Conservation (phyloP, 1,140 invertebrate genomes). For the Globodera rostochiensis region DNA sequence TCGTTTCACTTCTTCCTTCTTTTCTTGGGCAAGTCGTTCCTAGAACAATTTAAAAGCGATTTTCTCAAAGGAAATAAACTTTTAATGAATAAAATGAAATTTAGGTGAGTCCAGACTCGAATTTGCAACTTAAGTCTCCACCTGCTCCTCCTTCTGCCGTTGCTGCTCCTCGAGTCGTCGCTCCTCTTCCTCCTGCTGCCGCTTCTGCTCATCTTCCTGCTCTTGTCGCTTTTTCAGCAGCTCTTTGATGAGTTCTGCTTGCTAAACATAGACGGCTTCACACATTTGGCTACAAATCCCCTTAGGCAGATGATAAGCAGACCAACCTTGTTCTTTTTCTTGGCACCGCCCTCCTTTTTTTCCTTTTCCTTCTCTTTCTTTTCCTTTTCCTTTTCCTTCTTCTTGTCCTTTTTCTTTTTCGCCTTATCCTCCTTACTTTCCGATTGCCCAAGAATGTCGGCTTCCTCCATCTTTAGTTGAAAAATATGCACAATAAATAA, state of each 20-base stretch:
- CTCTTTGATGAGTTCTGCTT: conserved; percentile 47
- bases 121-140: neutral
- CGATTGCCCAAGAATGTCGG: neutral
- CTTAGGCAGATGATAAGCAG: conserved; percentile 8
- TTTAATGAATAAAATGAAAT: neutral
- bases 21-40: conserved; percentile 42
- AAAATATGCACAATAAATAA: neutral
- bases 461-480: neutral
- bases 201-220: conserved; percentile 43
- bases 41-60: conserved; percentile 30
- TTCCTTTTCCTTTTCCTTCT: conserved; percentile 75
- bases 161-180: conserved; percentile 30
- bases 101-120: neutral
- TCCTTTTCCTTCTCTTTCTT: conserved; percentile 71
- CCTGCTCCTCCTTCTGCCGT: conserved; percentile 40
- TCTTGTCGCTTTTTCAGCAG: conserved; percentile 40
- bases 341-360: conserved; percentile 37
- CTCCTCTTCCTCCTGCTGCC: conserved; percentile 44
- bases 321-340: conserved; percentile 49
- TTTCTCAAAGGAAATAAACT: neutral
- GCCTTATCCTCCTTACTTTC: conserved; percentile 6
- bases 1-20: conserved; percentile 52
- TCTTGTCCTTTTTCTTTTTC: conserved; percentile 72
- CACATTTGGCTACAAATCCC: neutral
- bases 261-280: conserved; percentile 4